These are phyloP conservation scores for Hoplodrina blanda DNA, from an alignment of 2,888 invertebrate species.

Conservation along the genomic window DNA sequence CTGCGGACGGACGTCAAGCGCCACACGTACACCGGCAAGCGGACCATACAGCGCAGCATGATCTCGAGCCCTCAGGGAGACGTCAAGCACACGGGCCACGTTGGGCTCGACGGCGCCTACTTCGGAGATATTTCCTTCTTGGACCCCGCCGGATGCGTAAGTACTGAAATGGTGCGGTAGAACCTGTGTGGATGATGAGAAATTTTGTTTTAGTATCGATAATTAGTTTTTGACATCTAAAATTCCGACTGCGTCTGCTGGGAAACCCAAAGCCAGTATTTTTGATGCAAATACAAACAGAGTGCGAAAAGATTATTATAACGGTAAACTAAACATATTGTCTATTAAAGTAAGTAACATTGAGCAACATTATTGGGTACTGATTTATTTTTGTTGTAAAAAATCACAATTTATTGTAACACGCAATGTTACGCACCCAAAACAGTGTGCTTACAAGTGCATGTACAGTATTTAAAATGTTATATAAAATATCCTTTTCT, in stretches of 20 bases:
- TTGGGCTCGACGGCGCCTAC: conserved; percentile 98
- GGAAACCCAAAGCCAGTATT: too few species aligned
- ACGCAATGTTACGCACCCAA: too few species aligned
- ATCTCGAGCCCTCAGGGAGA: conserved; percentile 99
- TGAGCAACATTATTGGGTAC: too few species aligned
- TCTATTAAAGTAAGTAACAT: too few species aligned
- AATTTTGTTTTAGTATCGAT: neutral
- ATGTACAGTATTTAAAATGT: too few species aligned
- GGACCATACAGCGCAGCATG: conserved; percentile 96
- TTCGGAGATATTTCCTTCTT: conserved; percentile 97
- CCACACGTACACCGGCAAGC: conserved; percentile 89
- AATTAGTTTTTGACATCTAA: neutral
- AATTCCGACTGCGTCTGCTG: neutral
- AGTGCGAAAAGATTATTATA: too few species aligned
- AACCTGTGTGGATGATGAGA: conserved; percentile 30
- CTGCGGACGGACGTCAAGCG: conserved; percentile 89
- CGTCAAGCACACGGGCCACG: conserved; percentile 98
- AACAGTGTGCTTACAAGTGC: too few species aligned
- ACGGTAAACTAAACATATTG: too few species aligned
- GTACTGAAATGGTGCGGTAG: conserved; percentile 65
- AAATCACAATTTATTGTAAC: too few species aligned
- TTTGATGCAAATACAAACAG: too few species aligned
- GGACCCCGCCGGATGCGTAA: conserved; percentile 83
- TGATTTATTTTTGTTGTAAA: too few species aligned
- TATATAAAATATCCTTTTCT: too few species aligned